Base-by-base conservation (phyloP, 1,140 invertebrate genomes). In the Pseudomyrmex flavicornis region DNA sequence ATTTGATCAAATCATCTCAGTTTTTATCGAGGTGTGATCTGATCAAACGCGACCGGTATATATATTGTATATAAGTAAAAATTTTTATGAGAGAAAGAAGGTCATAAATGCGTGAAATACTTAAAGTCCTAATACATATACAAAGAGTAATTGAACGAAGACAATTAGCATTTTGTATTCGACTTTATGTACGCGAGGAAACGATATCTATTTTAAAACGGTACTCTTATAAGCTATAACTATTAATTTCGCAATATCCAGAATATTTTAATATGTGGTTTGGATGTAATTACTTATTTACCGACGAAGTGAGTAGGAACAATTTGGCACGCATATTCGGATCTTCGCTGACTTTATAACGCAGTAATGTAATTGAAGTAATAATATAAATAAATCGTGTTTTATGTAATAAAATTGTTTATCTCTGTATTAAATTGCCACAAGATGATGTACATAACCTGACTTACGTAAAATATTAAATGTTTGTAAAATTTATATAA, bases 281-380 rank as follows among this genome's bases (percentile, higher is more conserved):
- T 80, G 70, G 70, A 80, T 80, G 76, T 80, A 80, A 80, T 80
- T 70, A 70, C 20, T 65, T 80, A 66, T 80, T 80, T 80, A 70
- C 66, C 76, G 44, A 17, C 65, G n/a, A 70, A 20, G 54, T 26
- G 76, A 80, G 70, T 50, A 80, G 44, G 48, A 50, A 44, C 54
- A 59, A 80, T 70, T 80, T 70, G 52, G 35, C 0, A 35, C 35
- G 66, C 54, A 70, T 66, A 80, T 58, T 80, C 66, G 66, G 76
- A 59, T 48, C 35, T 7, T 48, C 76, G 35, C 66, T 54, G 56
- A 80, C 66, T 80, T 80, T 70, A 65, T 80, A 80, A 48, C 20
- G 63, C 35, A 35, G 35, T 35, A 35, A 35, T 35, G 5, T 35
- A 35, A 35, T 35, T 5, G 0, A 35, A 7, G 5, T 35, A 35